Conservation (phyloP, 2,797 vertebrate genomes). For the Hemitrygon akajei region DNA sequence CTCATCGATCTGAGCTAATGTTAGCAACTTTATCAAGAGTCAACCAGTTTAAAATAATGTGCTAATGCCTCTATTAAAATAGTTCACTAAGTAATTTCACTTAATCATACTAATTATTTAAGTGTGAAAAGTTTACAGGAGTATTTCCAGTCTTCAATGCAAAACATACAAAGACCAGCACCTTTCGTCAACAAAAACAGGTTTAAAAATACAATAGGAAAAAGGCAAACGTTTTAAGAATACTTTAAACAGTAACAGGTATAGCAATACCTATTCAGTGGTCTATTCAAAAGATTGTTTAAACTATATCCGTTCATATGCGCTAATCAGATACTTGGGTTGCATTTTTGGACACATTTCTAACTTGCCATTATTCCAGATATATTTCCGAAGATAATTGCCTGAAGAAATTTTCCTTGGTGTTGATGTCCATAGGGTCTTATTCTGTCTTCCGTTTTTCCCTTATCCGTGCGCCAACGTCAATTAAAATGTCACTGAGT, state of each 20-base stretch:
- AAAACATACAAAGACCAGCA: not conserved
- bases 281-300: not conserved
- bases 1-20: not conserved
- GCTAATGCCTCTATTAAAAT: not conserved
- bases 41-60: not conserved
- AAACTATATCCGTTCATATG: not conserved
- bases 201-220: not conserved
- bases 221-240: not conserved
- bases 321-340: not conserved
- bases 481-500: slow-evolving; percentile 35
- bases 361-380: not conserved
- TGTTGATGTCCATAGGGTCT: slow-evolving; percentile 30
- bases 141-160: not conserved
- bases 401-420: slow-evolving; percentile 9
- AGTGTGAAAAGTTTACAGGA: not conserved
- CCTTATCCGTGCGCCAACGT: slow-evolving; percentile 17
- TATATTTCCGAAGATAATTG: slow-evolving; percentile 33
- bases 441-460: slow-evolving; percentile 28
- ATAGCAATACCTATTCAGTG: not conserved
- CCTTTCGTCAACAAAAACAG: not conserved
- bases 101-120: not conserved
- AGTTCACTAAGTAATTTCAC: not conserved
- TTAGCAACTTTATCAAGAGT: not conserved
- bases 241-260: not conserved
- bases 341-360: slow-evolving; percentile 12